Base-by-base conservation (phyloP, 2,797 vertebrate genomes). In the Crocodylus rhombifer region DNA sequence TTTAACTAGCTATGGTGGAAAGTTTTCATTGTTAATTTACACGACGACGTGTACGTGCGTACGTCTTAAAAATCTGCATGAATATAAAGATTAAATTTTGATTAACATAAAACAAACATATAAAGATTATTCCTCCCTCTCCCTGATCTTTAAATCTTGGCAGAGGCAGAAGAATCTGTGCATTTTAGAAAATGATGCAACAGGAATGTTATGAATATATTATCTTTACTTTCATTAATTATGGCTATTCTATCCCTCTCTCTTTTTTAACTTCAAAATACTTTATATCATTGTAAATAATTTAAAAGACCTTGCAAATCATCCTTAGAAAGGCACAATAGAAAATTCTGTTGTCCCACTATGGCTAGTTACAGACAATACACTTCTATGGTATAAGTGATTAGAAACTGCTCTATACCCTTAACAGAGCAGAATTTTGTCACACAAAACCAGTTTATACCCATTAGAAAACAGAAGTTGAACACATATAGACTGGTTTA, bases 171-270 rank as follows among this genome's bases (percentile, higher is more conserved):
- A 26, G 69, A 42, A 83, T 62, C 62, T 64, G 26, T 69, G 14
- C 28, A 51, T 75, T 75, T 88, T 42, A 85, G 51, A 87, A 88
- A 90, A 93, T 56, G 84, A 73, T 80, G 73, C 28, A 79, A 30
- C 12, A 88, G 42, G 57, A 62, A 84, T 67, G 78, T 78, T 92
- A 93, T 86, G 82, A 87, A 33, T 60, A 7, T 55, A 77, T 86
- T 92, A 91, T 76, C 93, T 84, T 75, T 82, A 57, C 55, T 91
- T 74, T 57, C 75, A 92, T 92, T 96, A 94, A 90, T 90, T 95
- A 86, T 17, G 58, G 26, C 28, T 42, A 74, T 95, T 83, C 80
- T 88, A 6, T 42, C 36, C 36, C 20, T 61, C 69, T 73, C 77
- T 60, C 30, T 30, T 69, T 89, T 73, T 79, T 71, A 64, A 80